Evolutionary conservation across 2,113 vertebrate species (phyloP), one percentile per base, ranked within the genome.

Genomic region (Callipepla californica): DNA sequence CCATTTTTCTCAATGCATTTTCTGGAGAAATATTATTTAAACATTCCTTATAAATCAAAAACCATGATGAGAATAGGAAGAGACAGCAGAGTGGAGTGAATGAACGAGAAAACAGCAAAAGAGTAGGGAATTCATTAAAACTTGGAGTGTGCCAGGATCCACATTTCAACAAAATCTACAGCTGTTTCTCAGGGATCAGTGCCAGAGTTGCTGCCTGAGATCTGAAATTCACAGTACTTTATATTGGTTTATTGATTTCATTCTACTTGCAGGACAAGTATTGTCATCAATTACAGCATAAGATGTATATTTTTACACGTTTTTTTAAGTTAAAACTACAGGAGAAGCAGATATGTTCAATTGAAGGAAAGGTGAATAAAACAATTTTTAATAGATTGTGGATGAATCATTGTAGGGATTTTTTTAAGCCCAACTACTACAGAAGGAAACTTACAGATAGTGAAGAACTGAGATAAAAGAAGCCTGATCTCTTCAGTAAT

Each of bases 31-130:
- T 30, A 14, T 26, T 85, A 83, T 74, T 66, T 80, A 94, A 75
- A 17, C 34, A 1, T 22, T 85, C 15, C 13, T 66, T 42, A 69
- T 28, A 47, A 87, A 74, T n/a, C 6, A 34, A 61, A 89, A 65
- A 73, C 17, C 13, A 6, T 4, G 16, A 1, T 1, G 16, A 77
- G 23, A 19, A 12, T 16, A 80, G 18, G 42, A 76, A 70, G 44
- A 44, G 15, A 67, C 4, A 9, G 23, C 13, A 36, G 78, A 67
- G 18, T 14, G 51, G 80, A 66, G 10, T 17, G 57, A 73, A 63
- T 0, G 2, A 92, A 23, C 7, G 13, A 76, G 26, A 5, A 2
- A 12, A 53, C 34, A 48, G 1, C 6, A n/a, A 32, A 63, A 17
- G 5, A 14, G 6, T 3, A 63, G 13, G 2, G 19, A 4, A 25